These are phyloP conservation scores for Pseudomugil tenellus DNA, from an alignment of 2,797 vertebrate species.

Conservation along the genomic window DNA sequence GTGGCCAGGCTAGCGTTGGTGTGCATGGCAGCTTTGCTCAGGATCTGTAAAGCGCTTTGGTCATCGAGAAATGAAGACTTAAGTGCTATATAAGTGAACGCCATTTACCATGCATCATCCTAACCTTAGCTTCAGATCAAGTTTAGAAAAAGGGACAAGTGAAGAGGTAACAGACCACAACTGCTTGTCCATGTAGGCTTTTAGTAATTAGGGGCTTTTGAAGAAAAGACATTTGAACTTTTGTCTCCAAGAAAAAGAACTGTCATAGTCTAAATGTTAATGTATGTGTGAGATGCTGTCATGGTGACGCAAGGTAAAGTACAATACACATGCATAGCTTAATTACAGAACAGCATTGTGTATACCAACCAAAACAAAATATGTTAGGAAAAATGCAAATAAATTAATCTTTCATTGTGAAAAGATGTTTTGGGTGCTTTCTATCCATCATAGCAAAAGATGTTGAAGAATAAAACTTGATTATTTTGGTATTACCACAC, in stretches of 20 bases:
- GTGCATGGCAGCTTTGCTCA: no score
- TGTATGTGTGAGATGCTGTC: conserved; percentile 42
- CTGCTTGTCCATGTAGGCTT: background rate
- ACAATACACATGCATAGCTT: conserved; percentile 53
- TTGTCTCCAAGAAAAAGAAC: conserved; percentile 12
- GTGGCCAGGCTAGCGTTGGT: no score
- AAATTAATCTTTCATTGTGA: background rate
- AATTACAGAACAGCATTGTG: conserved; percentile 57
- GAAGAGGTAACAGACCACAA: background rate
- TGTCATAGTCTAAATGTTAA: conserved; percentile 14
- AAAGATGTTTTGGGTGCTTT: no score
- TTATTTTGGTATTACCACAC: no score
- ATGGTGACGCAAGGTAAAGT: conserved; percentile 47
- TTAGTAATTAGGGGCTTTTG: background rate
- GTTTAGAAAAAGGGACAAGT: background rate
- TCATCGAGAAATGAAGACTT: no score
- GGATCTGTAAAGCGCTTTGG: no score
- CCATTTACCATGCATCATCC: no score
- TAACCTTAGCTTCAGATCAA: background rate
- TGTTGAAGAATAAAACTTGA: no score
- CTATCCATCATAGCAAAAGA: no score
- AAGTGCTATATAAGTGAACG: no score
- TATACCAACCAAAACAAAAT: conserved; percentile 53
- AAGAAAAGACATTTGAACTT: background rate
- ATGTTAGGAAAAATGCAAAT: no score